These are phyloP conservation scores for Agrochola litura DNA, from an alignment of 2,888 invertebrate species.

Conservation along the genomic window DNA sequence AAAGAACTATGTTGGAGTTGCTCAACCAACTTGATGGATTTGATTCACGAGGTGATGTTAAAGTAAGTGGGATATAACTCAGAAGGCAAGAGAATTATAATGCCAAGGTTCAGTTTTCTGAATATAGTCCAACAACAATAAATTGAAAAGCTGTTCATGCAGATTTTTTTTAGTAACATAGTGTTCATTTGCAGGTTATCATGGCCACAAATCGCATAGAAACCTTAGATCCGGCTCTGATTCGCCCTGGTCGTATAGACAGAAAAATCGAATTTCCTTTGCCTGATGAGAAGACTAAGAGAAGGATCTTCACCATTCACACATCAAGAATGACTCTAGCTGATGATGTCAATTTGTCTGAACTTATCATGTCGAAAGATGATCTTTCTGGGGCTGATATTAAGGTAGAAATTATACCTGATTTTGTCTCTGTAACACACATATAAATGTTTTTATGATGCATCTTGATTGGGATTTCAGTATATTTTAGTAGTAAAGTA, in stretches of 20 bases:
- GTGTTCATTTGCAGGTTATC: constrained; percentile 92
- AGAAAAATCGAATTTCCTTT: constrained; percentile 99
- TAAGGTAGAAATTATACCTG: constrained; percentile 90
- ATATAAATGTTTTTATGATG: background rate
- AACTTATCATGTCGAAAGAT: constrained; percentile 99
- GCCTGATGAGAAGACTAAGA: constrained; percentile 99
- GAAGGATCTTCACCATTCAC: constrained; percentile 99
- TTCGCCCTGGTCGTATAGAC: constrained; percentile 99
- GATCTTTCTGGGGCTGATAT: constrained; percentile 99
- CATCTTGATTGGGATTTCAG: background rate
- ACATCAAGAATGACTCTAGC: constrained; percentile 99
- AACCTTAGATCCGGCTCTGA: constrained; percentile 99
- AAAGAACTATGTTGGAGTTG: constrained; percentile 99
- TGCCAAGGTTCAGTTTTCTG: background rate
- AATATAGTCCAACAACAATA: background rate
- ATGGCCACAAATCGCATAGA: constrained; percentile 99
- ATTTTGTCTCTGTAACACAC: background rate
- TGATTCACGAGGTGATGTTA: constrained; percentile 98
- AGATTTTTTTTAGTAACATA: constrained; percentile 2
- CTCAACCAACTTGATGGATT: constrained; percentile 99
- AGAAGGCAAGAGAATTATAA: background rate
- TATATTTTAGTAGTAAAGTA: background rate
- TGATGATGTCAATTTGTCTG: constrained; percentile 98
- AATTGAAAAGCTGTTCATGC: background rate
- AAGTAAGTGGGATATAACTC: constrained; percentile 90